phyloP scores from a whole-genome alignment of 2,113 vertebrate species.

The Cichladusa arquata region DNA sequence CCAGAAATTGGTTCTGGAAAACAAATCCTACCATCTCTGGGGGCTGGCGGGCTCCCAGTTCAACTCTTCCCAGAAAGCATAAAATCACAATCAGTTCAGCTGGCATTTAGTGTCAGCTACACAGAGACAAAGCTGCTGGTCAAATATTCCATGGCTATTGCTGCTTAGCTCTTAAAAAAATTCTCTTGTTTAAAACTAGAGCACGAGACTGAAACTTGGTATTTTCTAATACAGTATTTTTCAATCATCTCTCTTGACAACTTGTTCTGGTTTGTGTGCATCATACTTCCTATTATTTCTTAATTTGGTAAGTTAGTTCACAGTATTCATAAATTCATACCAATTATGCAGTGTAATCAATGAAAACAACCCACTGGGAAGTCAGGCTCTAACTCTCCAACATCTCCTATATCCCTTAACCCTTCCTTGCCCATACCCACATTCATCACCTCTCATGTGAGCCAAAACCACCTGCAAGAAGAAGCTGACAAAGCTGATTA shows the following conservation, averaged over 20 bases:
- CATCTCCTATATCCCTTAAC: neutral
- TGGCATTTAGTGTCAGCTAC: neutral
- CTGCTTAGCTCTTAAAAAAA: neutral
- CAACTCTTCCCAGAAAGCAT: neutral
- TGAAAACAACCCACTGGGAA: neutral
- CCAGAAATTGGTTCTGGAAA: constrained; percentile 29
- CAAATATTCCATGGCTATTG: neutral
- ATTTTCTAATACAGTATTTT: neutral
- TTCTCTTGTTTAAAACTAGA: neutral
- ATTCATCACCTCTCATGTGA: fast-evolving
- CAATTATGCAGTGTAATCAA: neutral
- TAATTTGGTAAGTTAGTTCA: neutral
- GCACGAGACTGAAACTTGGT: neutral
- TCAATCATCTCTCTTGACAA: neutral
- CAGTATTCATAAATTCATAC: neutral
- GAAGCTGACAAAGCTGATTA: neutral
- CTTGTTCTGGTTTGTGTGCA: neutral
- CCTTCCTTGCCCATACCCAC: neutral
- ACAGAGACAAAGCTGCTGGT: neutral
- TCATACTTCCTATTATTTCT: neutral
- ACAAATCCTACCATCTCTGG: neutral
- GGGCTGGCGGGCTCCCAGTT: neutral
- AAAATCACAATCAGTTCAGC: constrained; percentile 9
- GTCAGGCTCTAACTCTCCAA: neutral
- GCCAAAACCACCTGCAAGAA: neutral